Conservation (phyloP, 2,113 vertebrate genomes). For the Microtus richardsoni region DNA sequence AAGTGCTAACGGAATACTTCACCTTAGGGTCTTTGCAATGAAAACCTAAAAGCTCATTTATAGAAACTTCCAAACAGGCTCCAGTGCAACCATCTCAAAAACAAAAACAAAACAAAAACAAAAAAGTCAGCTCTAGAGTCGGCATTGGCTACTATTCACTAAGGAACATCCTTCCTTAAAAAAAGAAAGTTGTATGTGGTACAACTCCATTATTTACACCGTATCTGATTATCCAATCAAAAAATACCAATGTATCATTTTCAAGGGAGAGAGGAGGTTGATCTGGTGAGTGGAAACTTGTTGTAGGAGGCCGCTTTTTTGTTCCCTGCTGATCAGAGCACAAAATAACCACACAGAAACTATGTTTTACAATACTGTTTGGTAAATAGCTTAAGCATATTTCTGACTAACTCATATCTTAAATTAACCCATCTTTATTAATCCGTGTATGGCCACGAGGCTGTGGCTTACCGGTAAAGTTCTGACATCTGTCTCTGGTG, state of each 20-base stretch:
- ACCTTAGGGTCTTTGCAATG: constrained; percentile 49
- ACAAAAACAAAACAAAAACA: background rate
- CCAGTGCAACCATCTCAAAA: constrained; percentile 33
- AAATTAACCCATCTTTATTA: too few species aligned
- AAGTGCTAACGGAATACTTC: constrained; percentile 38
- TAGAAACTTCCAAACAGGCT: constrained; percentile 56
- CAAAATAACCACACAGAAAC: too few species aligned
- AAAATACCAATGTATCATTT: constrained; percentile 56
- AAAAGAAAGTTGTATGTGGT: background rate
- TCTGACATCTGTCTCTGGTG: too few species aligned
- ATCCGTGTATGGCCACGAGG: too few species aligned
- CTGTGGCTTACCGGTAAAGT: too few species aligned
- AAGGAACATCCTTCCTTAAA: constrained; percentile 1
- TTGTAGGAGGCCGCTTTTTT: too few species aligned
- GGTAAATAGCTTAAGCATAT: too few species aligned
- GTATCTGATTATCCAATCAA: constrained; percentile 58
- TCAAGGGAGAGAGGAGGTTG: constrained; percentile 14
- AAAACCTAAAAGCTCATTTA: constrained; percentile 63
- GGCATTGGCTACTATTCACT: constrained; percentile 25
- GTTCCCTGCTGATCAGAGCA: too few species aligned
- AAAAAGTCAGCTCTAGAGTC: constrained; percentile 42
- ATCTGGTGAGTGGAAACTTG: constrained; percentile 48
- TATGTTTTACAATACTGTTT: too few species aligned
- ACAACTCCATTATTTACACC: constrained; percentile 58
- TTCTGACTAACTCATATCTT: too few species aligned